These are phyloP conservation scores for Odontophorus gujanensis DNA, from an alignment of 2,113 vertebrate genomes.

Conservation along the genomic window DNA sequence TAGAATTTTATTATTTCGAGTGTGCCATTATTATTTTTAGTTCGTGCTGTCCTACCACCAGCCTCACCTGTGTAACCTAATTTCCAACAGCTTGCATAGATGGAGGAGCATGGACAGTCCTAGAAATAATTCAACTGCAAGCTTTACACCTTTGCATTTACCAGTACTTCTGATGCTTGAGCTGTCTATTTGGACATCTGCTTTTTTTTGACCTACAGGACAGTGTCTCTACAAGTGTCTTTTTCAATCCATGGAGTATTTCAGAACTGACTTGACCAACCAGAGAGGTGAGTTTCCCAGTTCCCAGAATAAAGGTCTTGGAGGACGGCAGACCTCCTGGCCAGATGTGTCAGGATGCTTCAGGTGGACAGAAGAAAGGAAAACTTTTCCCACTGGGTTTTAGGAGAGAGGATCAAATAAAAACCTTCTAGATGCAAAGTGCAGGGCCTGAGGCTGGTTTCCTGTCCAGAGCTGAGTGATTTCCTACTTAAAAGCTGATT, in stretches of 20 bases:
- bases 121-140: neutral
- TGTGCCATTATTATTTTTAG: constrained; percentile 15
- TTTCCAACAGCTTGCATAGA: neutral
- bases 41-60: neutral
- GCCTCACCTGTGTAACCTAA: neutral
- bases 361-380: neutral
- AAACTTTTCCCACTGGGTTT: neutral
- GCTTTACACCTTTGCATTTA: neutral
- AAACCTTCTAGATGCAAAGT: neutral
- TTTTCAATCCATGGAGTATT: neutral
- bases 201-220: neutral
- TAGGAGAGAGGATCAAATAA: constrained; percentile 1
- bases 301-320: neutral
- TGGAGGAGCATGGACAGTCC: neutral
- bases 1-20: neutral
- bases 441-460: constrained; percentile 31
- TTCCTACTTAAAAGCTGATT: constrained; percentile 77
- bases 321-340: neutral
- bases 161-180: neutral
- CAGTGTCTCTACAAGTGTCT: neutral
- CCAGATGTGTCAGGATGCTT: neutral
- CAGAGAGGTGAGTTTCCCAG: neutral
- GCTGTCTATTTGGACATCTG: neutral
- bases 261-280: neutral
- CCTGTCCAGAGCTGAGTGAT: constrained; percentile 64